Evolutionary conservation across 2,113 vertebrate genomes (phyloP), one percentile per base, ranked within the genome.

Genomic region (Benitochromis conjunctus): DNA sequence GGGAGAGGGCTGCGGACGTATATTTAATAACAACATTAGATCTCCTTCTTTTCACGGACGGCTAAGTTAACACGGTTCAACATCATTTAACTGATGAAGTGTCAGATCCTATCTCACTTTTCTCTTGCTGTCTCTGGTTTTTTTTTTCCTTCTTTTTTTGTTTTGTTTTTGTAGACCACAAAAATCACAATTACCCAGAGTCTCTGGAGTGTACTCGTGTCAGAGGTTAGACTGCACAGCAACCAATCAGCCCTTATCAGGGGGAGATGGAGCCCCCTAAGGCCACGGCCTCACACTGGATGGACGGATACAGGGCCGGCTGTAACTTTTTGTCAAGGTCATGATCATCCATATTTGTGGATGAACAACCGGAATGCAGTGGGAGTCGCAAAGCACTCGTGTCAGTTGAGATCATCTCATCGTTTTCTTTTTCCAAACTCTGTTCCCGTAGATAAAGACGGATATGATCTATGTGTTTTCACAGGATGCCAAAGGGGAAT

Each of bases 81-180:
- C 82, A 82, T 92, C 81, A 85, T 93, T 94, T 94, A 77, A 56
- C 83, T 87, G 92, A 94, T 91, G 80, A 89, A 85, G 82, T 82
- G 78, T 89, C 80, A 86, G 41, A 86, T 90, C 82, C 81, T 58
- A 88, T 58, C 54, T 86, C 43, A 5, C 74, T 79, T 84, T 79
- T 78, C 54, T 71, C 87, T 88, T 69, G 58, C 64, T 7, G 66
- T 81, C 86, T 79, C 53, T 64, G 76, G n/a, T n/a, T n/a, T 83
- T 85, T 84, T 83, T 60, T 16, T 79, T 84, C 16, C 3, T 13
- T 18, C 5, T 16, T 3, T 16, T 9, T 7, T 29, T 29, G 78
- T 57, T 34, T 19, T 76, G 24, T 31, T 51, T 76, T 19, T 2
- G 16, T 53, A 83, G 57, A 60, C 57, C 19, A 55, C 55, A 48